Base-by-base conservation (phyloP, 35 echinoderm and acorn worm genomes). In the Stichopus chloronotus region DNA sequence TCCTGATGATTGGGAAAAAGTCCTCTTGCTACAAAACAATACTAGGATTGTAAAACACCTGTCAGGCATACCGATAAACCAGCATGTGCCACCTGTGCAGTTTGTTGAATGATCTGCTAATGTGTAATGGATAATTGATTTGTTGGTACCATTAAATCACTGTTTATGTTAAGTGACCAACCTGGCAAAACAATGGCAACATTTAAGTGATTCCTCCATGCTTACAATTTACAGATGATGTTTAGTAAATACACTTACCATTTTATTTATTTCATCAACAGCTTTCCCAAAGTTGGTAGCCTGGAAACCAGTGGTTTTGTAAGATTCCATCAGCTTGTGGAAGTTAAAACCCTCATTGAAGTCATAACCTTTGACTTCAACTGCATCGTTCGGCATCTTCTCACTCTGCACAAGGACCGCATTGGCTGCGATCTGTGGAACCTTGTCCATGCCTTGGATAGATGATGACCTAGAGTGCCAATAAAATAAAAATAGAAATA, bases 301-400 rank as follows among this genome's bases (percentile, higher is more conserved):
- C 86, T 99, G 97, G 88, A 99, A 99, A 25, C 97, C 97, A 61
- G 91, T 86, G 19, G 97, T 99, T 52, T 85, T 72, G 76, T 96
- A 99, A 12, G 93, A 95, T 60, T 96, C 86, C 20, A 99, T 80
- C 57, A 99, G 76, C 72, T 95, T 96, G 88, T 96, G 95, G 60
- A 96, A 99, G 25, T 96, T 90, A 12, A 99, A 90, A 16, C 97
- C 97, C 57, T 99, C 71, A 79, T 99, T 99, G 90, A 99, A 99
- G 86, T 99, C 97, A 91, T 99, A 99, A 90, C 97, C 97, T 94
- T 95, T 94, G 92, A 99, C 95, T 85, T 93, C 78, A 1, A 96
- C 94, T 52, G 97, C 91, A 85, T 91, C 95, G 16, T 17, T 55
- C 19, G 95, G 95, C 95, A 96, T 95, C 25, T 92, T 93, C 5